Conservation (phyloP, 2,888 invertebrate species). For the Geotrupes spiniger region DNA sequence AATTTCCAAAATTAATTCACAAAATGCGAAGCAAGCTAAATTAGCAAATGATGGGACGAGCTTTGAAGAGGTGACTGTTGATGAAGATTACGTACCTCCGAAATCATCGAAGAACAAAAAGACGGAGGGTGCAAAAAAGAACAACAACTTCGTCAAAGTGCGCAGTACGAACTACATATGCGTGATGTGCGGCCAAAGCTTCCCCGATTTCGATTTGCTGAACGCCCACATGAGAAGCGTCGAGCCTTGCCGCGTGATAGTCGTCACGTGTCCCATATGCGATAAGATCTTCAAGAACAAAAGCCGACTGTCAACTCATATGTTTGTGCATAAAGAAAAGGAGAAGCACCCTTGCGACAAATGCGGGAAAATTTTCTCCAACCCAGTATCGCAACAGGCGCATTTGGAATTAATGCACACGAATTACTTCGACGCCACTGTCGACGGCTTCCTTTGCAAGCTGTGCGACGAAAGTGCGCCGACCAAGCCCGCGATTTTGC, state of each 20-base stretch:
- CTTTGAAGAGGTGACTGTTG: too few relatives aligned
- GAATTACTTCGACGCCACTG: constrained; percentile 27
- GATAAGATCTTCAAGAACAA: constrained; percentile 24
- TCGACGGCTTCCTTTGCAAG: constrained; percentile 24
- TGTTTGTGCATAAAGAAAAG: constrained; percentile 24
- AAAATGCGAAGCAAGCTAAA: too few relatives aligned
- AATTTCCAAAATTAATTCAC: background rate
- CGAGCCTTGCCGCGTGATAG: constrained; percentile 8
- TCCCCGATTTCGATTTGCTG: constrained; percentile 40
- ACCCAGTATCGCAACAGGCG: constrained; percentile 24
- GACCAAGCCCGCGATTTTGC: constrained; percentile 19
- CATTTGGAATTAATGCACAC: constrained; percentile 23
- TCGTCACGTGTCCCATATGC: constrained; percentile 19
- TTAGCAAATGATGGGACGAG: too few relatives aligned
- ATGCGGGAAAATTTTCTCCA: constrained; percentile 24
- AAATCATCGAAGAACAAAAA: background rate
- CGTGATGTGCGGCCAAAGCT: constrained; percentile 45
- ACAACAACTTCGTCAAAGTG: background rate
- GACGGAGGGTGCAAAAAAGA: background rate
- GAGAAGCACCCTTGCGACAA: constrained; percentile 21
- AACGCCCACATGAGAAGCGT: constrained; percentile 40
- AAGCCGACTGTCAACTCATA: constrained; percentile 23
- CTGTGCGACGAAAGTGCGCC: constrained; percentile 18
- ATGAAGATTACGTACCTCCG: background rate
- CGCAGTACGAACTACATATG: constrained; percentile 5